phyloP scores from a whole-genome alignment of 2,797 vertebrate species.

The Paramormyrops hopkinsi region DNA sequence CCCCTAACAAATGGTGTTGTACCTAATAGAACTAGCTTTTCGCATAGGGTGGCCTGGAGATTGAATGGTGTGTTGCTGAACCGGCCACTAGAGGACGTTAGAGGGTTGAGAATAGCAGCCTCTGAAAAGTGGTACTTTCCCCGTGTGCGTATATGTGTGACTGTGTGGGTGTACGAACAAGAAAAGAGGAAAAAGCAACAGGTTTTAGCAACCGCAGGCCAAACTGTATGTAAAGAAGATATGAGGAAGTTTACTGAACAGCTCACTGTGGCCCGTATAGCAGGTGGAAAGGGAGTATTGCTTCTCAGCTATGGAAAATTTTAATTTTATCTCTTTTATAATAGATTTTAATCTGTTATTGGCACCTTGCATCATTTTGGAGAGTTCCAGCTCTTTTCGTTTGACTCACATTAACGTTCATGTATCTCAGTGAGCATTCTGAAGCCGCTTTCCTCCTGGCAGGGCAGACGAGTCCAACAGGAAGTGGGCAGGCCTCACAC shows the following conservation, averaged over 20 bases:
- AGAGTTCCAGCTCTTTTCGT: background rate
- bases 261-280: background rate
- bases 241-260: background rate
- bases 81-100: constrained; percentile 38
- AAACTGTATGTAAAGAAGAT: background rate
- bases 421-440: background rate
- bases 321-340: background rate
- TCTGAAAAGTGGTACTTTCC: background rate
- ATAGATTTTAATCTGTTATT: background rate
- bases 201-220: background rate
- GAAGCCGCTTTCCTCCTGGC: background rate
- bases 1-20: background rate
- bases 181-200: background rate
- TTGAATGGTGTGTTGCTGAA: constrained; percentile 8
- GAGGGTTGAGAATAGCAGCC: constrained; percentile 25
- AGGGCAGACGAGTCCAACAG: background rate
- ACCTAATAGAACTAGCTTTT: background rate
- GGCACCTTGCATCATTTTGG: background rate
- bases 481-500: background rate
- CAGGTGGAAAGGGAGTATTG: background rate
- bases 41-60: background rate
- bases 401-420: background rate
- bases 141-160: constrained; percentile 7
- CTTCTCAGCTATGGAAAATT: background rate
- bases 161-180: background rate